phyloP scores from a whole-genome alignment of 2,113 vertebrate species.

The Neotragus moschatus region DNA sequence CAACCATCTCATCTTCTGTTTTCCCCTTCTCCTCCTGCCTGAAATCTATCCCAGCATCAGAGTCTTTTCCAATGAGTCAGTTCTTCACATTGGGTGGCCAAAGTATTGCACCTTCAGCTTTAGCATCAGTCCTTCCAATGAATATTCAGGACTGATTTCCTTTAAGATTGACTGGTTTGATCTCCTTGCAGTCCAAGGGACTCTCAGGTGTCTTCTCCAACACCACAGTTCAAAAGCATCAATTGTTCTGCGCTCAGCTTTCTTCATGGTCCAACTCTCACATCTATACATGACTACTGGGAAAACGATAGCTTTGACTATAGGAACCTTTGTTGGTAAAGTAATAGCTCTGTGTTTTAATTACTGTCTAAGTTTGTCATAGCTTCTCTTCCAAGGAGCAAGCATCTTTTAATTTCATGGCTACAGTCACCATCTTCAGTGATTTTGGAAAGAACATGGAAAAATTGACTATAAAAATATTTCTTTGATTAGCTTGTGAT shows the following conservation, averaged over 20 bases:
- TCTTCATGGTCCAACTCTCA: not conserved
- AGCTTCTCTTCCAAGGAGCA: not conserved
- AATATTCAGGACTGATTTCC: not conserved
- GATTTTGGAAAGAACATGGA: not conserved
- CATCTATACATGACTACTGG: not conserved
- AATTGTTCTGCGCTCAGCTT: not conserved
- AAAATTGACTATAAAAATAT: not conserved
- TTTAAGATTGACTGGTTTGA: not conserved
- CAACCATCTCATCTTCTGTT: not conserved
- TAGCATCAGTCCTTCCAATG: not conserved
- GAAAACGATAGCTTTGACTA: not conserved
- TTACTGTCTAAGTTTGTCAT: not conserved
- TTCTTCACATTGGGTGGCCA: rapidly evolving
- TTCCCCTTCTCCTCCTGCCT: not conserved
- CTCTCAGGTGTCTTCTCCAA: not conserved
- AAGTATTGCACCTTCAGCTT: not conserved
- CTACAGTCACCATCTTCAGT: not conserved
- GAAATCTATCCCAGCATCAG: not conserved
- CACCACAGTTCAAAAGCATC: not conserved
- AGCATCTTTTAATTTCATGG: not conserved
- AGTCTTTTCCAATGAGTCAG: not conserved
- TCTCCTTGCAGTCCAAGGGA: not conserved
- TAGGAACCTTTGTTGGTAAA: not conserved
- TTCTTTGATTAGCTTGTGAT: not conserved
- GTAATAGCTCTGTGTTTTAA: not conserved